Evolutionary conservation across 2,113 vertebrate genomes (phyloP), one percentile per base, ranked within the genome.

Genomic region (Tragulus kanchil): DNA sequence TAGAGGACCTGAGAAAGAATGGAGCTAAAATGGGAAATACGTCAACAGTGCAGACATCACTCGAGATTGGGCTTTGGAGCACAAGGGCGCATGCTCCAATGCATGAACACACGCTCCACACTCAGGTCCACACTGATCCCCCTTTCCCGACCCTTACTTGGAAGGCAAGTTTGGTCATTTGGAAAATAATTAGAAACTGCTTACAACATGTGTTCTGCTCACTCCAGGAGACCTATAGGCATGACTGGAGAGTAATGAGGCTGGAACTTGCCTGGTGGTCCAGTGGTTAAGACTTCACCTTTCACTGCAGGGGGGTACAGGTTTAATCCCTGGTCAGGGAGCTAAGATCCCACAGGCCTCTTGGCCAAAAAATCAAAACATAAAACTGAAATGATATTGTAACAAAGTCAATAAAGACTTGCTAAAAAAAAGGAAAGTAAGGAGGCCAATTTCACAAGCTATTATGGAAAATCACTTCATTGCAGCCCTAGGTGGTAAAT

Each of bases 101-200:
- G 36, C 36, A 36, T 36, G 36, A 36, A 36, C 36, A 36, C 36
- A 36, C 36, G 36, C 36, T 36, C 36, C 36, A 36, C 36, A 36
- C 36, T 36, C 36, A 36, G 36, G 36, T 36, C 36, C 36, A 36
- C 36, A 61, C 13, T 48, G 36, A 87, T 54, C 58, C 87, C 56
- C 28, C n/a, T 99, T 23, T 56, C 85, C 13, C 28, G 42, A 86
- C 31, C 50, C 73, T 97, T 59, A 50, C 83, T 88, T 81, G 61
- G 78, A 88, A 89, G 42, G 65, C 71, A 50, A 79, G 13, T 87
- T 75, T 85, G 21, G n/a, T 45, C 89, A 50, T 71, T 11, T 83
- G 62, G 62, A 93, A 85, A 87, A 73, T 56, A 83, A 83, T 50
- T 62, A 87, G 81, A 61, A 93, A 77, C 52, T 56, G 25, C 67